phyloP scores from a whole-genome alignment of 2,113 vertebrate species.

The Acanthisitta chloris region DNA sequence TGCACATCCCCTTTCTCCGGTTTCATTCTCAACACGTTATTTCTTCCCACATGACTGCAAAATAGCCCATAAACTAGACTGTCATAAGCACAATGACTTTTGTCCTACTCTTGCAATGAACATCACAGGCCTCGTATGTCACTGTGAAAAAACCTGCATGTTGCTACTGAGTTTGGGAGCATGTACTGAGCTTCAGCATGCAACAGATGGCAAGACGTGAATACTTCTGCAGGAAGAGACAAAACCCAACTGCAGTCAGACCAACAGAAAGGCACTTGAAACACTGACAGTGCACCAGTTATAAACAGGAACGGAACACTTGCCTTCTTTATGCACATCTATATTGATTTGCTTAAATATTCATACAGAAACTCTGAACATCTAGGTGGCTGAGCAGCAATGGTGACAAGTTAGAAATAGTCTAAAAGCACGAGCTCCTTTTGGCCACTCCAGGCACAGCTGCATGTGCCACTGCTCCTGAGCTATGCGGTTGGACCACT shows the following conservation, averaged over 20 bases:
- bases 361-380: neutral
- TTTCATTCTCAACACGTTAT: constrained; percentile 9
- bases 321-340: neutral
- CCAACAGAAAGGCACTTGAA: neutral
- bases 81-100: neutral
- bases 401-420: neutral
- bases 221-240: neutral
- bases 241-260: neutral
- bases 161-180: neutral
- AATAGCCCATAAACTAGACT: neutral
- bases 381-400: neutral
- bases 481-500: neutral
- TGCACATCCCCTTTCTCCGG: constrained; percentile 35
- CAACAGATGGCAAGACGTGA: neutral
- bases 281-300: neutral
- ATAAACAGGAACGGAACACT: neutral
- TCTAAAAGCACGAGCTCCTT: neutral
- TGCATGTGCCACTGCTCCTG: neutral
- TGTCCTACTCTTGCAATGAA: neutral
- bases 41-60: neutral
- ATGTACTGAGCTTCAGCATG: neutral
- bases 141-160: neutral
- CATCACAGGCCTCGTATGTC: neutral
- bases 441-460: neutral
- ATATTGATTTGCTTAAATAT: neutral